Evolutionary conservation across 1,140 invertebrate genomes (phyloP).

Genomic region (Drosophila subobscura): DNA sequence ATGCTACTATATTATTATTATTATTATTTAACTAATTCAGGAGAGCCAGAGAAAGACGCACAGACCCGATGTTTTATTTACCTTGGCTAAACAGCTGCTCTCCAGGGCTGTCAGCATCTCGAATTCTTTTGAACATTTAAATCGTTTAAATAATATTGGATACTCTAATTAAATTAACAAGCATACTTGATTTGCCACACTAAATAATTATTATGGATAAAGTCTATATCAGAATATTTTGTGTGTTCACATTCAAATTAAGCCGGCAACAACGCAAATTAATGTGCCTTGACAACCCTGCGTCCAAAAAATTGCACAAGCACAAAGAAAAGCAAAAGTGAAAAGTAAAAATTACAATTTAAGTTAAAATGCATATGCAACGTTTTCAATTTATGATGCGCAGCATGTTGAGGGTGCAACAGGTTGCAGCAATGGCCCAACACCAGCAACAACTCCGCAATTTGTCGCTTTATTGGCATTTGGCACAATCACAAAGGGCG

Average conservation of each 20-base stretch:
- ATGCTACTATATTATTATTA: no score
- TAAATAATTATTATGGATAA: no score
- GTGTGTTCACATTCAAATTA: neutral
- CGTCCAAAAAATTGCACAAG: conserved; percentile 34
- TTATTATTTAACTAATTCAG: no score
- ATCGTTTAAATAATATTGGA: no score
- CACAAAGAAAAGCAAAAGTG: conserved; percentile 14
- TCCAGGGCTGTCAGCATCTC: no score
- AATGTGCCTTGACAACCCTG: neutral
- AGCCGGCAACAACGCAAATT: neutral
- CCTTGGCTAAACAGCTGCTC: no score
- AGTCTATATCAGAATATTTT: neutral
- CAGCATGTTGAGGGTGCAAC: conserved; percentile 32
- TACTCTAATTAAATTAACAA: no score
- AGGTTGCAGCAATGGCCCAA: neutral
- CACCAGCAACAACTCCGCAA: conserved; percentile 19
- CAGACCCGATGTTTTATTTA: no score
- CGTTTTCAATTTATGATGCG: conserved; percentile 27
- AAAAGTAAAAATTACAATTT: neutral
- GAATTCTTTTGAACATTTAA: no score
- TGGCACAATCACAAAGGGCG: conserved; percentile 47
- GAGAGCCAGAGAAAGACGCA: no score
- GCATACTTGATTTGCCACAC: no score
- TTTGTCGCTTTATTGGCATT: conserved; percentile 23
- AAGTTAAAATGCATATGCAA: conserved; percentile 37